phyloP scores from a whole-genome alignment of 2,888 invertebrate species.

The Gonocerus acuteangulatus region DNA sequence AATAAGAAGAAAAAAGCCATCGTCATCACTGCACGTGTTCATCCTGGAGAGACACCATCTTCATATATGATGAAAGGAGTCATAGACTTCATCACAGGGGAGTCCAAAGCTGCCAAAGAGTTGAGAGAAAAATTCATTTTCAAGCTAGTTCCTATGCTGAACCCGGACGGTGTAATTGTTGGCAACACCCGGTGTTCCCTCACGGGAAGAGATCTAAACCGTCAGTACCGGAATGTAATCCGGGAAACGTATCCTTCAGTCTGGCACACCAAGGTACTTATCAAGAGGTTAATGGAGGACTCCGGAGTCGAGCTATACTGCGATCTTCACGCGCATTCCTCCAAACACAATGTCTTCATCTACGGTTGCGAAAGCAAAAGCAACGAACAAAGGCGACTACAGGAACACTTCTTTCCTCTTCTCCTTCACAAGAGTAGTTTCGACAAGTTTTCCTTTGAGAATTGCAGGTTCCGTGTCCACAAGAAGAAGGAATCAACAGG shows the following conservation, averaged over 20 bases:
- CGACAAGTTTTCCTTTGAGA: conserved; percentile 91
- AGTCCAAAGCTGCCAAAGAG: conserved; percentile 57
- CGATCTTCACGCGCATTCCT: conserved; percentile 90
- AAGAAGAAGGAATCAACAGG: conserved; percentile 92
- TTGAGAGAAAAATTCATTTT: conserved; percentile 88
- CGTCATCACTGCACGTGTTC: conserved; percentile 84
- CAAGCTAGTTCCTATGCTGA: conserved; percentile 91
- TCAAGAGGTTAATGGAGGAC: conserved; percentile 80
- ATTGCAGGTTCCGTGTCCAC: conserved; percentile 88
- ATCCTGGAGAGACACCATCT: conserved; percentile 89
- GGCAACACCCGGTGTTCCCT: conserved; percentile 85
- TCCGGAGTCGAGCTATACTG: conserved; percentile 80
- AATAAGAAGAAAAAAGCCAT: conserved; percentile 81
- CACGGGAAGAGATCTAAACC: conserved; percentile 87
- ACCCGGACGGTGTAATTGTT: conserved; percentile 90
- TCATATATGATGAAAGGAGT: conserved; percentile 98
- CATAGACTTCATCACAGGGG: conserved; percentile 80
- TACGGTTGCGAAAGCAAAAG: conserved; percentile 89
- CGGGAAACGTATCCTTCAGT: conserved; percentile 87
- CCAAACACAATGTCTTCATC: conserved; percentile 90
- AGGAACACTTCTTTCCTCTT: conserved; percentile 88
- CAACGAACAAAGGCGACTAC: conserved; percentile 63
- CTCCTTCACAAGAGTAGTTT: conserved; percentile 89
- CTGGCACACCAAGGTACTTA: conserved; percentile 87
- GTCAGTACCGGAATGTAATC: conserved; percentile 88